phyloP scores from a whole-genome alignment of 2,888 invertebrate genomes.

The Leptura quadrifasciata region DNA sequence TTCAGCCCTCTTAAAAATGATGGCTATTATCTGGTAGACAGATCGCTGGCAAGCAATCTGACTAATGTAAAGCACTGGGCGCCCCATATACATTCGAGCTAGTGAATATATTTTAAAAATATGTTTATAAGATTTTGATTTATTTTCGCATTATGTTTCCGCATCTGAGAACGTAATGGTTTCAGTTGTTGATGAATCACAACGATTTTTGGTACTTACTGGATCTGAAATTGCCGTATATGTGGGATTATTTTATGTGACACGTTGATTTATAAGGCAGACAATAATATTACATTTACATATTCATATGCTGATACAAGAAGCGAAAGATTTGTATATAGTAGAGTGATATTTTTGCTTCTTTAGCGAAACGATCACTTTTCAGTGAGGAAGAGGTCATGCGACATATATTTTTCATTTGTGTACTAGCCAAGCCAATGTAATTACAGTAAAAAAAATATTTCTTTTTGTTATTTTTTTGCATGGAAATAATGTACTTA shows the following conservation, averaged over 20 bases:
- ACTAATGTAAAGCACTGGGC: constrained; percentile 69
- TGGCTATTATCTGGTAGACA: constrained; percentile 72
- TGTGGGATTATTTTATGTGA: constrained; percentile 52
- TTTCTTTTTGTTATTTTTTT: too few relatives aligned
- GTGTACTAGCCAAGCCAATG: too few relatives aligned
- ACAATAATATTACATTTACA: constrained; percentile 16
- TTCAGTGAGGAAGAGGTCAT: too few relatives aligned
- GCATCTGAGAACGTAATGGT: constrained; percentile 58
- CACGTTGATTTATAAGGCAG: constrained; percentile 49
- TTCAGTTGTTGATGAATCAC: constrained; percentile 62
- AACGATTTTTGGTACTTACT: constrained; percentile 55
- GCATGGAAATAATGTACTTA: too few relatives aligned
- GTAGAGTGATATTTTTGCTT: too few relatives aligned
- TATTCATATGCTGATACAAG: background rate
- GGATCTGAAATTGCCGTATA: constrained; percentile 43
- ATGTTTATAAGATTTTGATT: constrained; percentile 70
- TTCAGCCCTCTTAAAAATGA: constrained; percentile 72
- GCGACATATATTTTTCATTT: too few relatives aligned
- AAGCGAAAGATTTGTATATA: background rate
- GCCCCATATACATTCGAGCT: constrained; percentile 60
- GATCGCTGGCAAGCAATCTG: constrained; percentile 71
- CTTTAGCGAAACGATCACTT: too few relatives aligned
- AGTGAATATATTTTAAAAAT: constrained; percentile 67
- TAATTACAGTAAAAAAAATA: too few relatives aligned
- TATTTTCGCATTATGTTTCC: constrained; percentile 66